Base-by-base conservation (phyloP, 2,113 vertebrate species). In the Gallinago media region DNA sequence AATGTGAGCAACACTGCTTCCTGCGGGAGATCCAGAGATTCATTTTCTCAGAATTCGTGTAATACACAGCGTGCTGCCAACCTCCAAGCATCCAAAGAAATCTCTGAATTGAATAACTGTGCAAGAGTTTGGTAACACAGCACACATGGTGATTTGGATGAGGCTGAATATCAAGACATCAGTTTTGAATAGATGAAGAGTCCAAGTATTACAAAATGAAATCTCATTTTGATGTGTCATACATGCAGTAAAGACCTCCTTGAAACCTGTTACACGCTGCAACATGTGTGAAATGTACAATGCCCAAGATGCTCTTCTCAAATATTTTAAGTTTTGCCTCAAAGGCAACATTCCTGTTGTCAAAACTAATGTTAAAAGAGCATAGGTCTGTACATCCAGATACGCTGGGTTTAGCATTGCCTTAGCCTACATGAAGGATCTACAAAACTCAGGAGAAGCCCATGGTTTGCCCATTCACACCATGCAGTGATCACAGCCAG, bases 211-310 rank as follows among this genome's bases (percentile, higher is more conserved):
- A 54, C 3, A 68, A 82, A 75, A 63, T 11, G 15, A 88, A 86
- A 63, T 12, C 31, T 56, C 31, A 9, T 36, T 81, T 68, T 65
- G 9, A 34, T 54, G 42, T 52, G 67, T 34, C 6, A 22, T 7
- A 26, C 5, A 34, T 15, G 5, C 25, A 71, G 36, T 9, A 78
- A 78, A 82, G n/a, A 74, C 8, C 40, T 59, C 40, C 36, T 42
- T 46, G 54, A 85, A 85, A 88, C 22, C 8, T 38, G 2, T 15
- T 62, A 34, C 2, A 22, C 0, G 0, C 29, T 17, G 17, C 22
- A 52, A 73, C 12, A n/a, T 1, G 6, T 29, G 40, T 4, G 17
- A 89, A 42, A 56, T 5, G 6, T 21, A 2, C 4, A 34, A 49
- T 6, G 0, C 3, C 32, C 29, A 67, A 21, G 7, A 34, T 25